Evolutionary conservation across 2,113 vertebrate species (phyloP).

Genomic region (Prionailurus viverrinus): DNA sequence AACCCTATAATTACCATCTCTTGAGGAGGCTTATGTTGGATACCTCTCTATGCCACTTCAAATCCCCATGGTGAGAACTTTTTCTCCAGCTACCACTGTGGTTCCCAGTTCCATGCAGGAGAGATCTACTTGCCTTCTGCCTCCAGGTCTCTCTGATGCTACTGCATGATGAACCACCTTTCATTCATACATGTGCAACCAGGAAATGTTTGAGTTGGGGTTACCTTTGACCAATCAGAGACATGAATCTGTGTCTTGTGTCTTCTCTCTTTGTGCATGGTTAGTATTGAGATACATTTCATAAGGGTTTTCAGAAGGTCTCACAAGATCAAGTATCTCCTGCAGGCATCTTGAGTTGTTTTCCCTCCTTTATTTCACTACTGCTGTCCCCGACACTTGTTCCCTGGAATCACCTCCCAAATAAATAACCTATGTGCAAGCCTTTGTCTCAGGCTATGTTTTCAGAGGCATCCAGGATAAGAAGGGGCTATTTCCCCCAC

Average conservation of each 20-base stretch:
- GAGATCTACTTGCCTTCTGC: not conserved
- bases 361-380: not conserved
- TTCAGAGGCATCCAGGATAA: not conserved
- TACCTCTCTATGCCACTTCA: not conserved
- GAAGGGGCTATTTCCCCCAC: constrained; percentile 45
- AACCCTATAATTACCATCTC: not conserved
- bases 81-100: not conserved
- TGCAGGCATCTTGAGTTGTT: not conserved
- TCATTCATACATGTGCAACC: not conserved
- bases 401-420: not conserved
- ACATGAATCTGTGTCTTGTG: not conserved
- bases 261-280: not conserved
- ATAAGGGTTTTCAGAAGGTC: not conserved
- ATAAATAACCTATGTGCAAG: not conserved
- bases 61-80: not conserved
- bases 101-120: not conserved
- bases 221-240: not conserved
- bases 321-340: not conserved
- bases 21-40: not conserved
- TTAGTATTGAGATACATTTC: not conserved
- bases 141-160: not conserved
- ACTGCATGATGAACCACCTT: not conserved
- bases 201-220: not conserved
- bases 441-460: constrained; percentile 11
- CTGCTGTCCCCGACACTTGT: not conserved